These are phyloP conservation scores for Corythucha ciliata DNA, from an alignment of 2,888 invertebrate species.

Conservation along the genomic window DNA sequence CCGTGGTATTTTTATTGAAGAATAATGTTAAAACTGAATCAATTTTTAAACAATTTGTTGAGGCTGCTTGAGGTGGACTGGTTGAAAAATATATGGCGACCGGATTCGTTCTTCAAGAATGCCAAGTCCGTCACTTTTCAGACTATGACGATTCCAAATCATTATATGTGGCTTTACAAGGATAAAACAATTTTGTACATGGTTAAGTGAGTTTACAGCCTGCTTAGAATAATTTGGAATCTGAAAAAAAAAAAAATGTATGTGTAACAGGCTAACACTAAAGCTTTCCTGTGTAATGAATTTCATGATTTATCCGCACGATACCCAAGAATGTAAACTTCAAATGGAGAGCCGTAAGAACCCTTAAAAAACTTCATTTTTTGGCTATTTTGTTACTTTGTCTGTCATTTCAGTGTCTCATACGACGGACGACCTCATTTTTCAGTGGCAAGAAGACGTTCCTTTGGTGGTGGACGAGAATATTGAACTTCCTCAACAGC, in stretches of 20 bases:
- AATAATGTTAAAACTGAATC: background rate
- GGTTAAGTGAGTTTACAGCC: slow-evolving; percentile 59
- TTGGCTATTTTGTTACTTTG: background rate
- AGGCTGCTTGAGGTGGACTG: slow-evolving; percentile 78
- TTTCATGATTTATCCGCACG: slow-evolving; percentile 87
- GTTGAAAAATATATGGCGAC: slow-evolving; percentile 88
- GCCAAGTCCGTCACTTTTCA: slow-evolving; percentile 89
- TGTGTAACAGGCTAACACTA: slow-evolving; percentile 56
- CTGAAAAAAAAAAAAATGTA: background rate
- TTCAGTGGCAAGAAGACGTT: slow-evolving; percentile 86
- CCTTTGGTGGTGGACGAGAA: slow-evolving; percentile 81
- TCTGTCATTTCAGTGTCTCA: slow-evolving; percentile 62
- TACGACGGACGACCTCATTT: slow-evolving; percentile 86
- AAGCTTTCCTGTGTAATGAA: slow-evolving; percentile 89
- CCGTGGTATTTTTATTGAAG: background rate
- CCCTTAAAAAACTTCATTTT: background rate
- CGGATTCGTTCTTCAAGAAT: slow-evolving; percentile 89
- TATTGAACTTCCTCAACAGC: slow-evolving; percentile 82
- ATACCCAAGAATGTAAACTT: slow-evolving; percentile 86
- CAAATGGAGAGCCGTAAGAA: slow-evolving; percentile 92
- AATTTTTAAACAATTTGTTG: slow-evolving; percentile 35
- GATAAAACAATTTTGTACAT: slow-evolving; percentile 77
- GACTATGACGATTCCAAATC: slow-evolving; percentile 90
- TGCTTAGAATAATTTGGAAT: slow-evolving; percentile 14
- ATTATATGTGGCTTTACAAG: slow-evolving; percentile 84